Percentiles rank a stretch among this genome's conserved stretches.
Conservation (phyloP, 2,888 invertebrate species). For the Cataglyphis rosenhaueri region DNA sequence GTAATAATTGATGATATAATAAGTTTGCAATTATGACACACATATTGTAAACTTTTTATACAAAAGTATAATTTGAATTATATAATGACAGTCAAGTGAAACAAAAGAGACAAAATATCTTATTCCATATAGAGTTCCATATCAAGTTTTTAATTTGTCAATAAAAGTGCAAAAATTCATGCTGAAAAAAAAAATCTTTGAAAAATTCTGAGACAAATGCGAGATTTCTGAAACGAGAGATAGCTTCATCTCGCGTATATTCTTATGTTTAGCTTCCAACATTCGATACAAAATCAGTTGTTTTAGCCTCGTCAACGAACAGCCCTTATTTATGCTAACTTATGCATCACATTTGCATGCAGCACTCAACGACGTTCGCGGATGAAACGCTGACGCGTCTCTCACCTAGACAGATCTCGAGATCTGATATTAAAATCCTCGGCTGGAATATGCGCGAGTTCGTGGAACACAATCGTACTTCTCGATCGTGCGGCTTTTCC, state of each 20-base stretch:
- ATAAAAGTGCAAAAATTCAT: background rate
- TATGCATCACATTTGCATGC: constrained; percentile 71
- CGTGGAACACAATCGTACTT: constrained; percentile 1
- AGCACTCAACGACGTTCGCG: constrained; percentile 44
- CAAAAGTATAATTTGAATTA: background rate
- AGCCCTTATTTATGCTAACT: constrained; percentile 72
- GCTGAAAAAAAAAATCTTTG: background rate
- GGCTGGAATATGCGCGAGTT: background rate
- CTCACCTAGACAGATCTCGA: constrained; percentile 11
- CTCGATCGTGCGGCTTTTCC: background rate
- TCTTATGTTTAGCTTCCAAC: background rate
- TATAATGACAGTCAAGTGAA: background rate
- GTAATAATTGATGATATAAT: background rate
- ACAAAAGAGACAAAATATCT: background rate
- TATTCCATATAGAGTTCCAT: background rate
- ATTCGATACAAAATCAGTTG: constrained; percentile 61
- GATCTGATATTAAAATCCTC: constrained; percentile 68
- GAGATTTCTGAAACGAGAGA: background rate
- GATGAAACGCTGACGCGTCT: constrained; percentile 51
- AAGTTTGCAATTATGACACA: background rate
- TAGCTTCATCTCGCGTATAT: background rate
- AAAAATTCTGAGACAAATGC: background rate
- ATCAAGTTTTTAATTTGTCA: background rate
- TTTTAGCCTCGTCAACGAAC: constrained; percentile 54
- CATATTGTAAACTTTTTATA: background rate